Evolutionary conservation across 2,113 vertebrate species (phyloP), one percentile per base, ranked within the genome.

Genomic region (Psettodes erumei): DNA sequence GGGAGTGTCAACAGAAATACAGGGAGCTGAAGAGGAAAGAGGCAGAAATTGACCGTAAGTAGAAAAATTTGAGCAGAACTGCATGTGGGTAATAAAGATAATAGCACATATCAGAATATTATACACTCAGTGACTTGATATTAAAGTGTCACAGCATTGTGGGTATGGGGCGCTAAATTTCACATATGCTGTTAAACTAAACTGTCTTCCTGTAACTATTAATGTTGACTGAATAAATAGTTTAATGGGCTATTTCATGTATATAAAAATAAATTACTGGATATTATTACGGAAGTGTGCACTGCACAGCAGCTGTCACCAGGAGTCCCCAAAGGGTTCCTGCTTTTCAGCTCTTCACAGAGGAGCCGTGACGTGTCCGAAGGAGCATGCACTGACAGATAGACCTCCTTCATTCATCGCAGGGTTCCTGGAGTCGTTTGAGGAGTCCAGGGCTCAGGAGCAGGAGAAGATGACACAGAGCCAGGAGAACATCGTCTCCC

Each of bases 31-130:
- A 96, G 92, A 99, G 94, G 88, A 95, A 82, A 43, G 97, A 99
- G 32, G 96, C 97, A 85, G 96, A 93, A 83, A 96, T 99, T 76
- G 95, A 98, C 64, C 90, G 98, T 99, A 92, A 97, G 97, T 96
- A 16, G n/a, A 0, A 13, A 58, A 12, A 5, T 54, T 23, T 54
- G 5, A 15, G 15, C 7, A n/a, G 15, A 28, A 47, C 19, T 8
- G n/a, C n/a, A n/a, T n/a, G n/a, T n/a, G n/a, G n/a, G n/a, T n/a
- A n/a, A n/a, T n/a, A n/a, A n/a, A n/a, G 9, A 33, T 16, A 40
- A 1, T 40, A 19, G 27, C 15, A 66, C 3, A 35, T 21, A 35
- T 9, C 7, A 16, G 7, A 38, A n/a, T n/a, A n/a, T n/a, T n/a
- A n/a, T n/a, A n/a, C n/a, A n/a, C n/a, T n/a, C n/a, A n/a, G n/a